Evolutionary conservation across 2,888 invertebrate species (phyloP).

Genomic region (Cataglyphis livida): DNA sequence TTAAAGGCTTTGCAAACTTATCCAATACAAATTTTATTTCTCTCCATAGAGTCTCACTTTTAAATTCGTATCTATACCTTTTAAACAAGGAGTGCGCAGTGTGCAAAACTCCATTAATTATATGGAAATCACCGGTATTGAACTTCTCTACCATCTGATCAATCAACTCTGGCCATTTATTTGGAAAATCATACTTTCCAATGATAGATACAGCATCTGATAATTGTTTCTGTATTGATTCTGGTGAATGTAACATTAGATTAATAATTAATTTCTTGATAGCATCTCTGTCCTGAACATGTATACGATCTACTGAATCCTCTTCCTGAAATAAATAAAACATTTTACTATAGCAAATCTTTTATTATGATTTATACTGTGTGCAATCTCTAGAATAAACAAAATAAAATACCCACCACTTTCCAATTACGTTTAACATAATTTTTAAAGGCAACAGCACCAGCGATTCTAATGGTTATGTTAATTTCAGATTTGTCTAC

Average conservation of each 20-base stretch:
- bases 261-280: conserved; percentile 95
- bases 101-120: conserved; percentile 97
- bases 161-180: conserved; percentile 97
- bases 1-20: conserved; percentile 96
- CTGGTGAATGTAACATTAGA: conserved; percentile 96
- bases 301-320: conserved; percentile 93
- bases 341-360: background rate
- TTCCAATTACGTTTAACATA: conserved; percentile 98
- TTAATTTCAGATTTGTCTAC: conserved; percentile 94
- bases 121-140: conserved; percentile 95
- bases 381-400: background rate
- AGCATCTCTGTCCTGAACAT: conserved; percentile 91
- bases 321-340: conserved; percentile 87
- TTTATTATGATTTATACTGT: background rate
- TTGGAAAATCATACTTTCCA: conserved; percentile 98
- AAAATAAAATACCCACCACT: conserved; percentile 87
- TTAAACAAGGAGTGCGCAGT: conserved; percentile 99
- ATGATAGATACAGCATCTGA: conserved; percentile 98
- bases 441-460: conserved; percentile 98
- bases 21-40: conserved; percentile 99
- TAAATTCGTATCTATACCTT: conserved; percentile 97
- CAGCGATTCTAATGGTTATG: conserved; percentile 94
- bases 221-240: conserved; percentile 96
- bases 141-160: conserved; percentile 98
- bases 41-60: conserved; percentile 97